Percentiles rank a stretch among this genome's conserved stretches.
phyloP scores from a whole-genome alignment of 2,888 invertebrate species.

The Microplitis manilae region DNA sequence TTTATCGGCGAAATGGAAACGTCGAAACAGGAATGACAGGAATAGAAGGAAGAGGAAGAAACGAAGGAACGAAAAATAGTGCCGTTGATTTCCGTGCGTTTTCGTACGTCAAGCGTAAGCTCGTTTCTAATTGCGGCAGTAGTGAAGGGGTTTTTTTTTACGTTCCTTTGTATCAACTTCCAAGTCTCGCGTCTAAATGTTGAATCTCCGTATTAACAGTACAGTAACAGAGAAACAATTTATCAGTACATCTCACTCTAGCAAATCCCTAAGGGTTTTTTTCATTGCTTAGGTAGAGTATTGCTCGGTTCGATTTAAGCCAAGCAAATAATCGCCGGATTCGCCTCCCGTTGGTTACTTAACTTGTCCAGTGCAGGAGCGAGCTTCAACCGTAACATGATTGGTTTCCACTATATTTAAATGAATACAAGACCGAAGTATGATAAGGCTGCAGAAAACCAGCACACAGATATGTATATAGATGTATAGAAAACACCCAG shows the following conservation, averaged over 20 bases:
- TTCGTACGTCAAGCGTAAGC: constrained; percentile 52
- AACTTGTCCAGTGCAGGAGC: constrained; percentile 62
- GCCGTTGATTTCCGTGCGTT: constrained; percentile 51
- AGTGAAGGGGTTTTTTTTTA: constrained; percentile 45
- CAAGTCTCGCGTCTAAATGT: too few relatives aligned
- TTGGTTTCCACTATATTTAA: too few relatives aligned
- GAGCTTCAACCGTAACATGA: constrained; percentile 60
- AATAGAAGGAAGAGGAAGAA: not conserved
- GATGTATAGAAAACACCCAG: too few relatives aligned
- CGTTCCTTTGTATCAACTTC: too few relatives aligned
- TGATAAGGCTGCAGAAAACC: too few relatives aligned
- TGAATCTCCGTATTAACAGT: too few relatives aligned
- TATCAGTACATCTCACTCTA: constrained; percentile 2
- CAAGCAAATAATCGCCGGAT: constrained; percentile 56
- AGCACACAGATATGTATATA: too few relatives aligned
- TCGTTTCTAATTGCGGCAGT: constrained; percentile 53
- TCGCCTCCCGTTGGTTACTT: constrained; percentile 54
- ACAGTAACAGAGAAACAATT: too few relatives aligned
- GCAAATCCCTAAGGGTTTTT: constrained; percentile 5
- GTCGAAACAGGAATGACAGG: constrained; percentile 29
- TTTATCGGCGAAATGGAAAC: constrained; percentile 37
- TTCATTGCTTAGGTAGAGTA: constrained; percentile 28
- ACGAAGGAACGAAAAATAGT: constrained; percentile 39
- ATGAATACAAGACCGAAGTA: too few relatives aligned
- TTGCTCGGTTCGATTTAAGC: constrained; percentile 46